Percentiles rank a stretch among this genome's conserved stretches.
phyloP scores from a whole-genome alignment of 2,797 vertebrate genomes.

The Phyllotis vaccarum region DNA sequence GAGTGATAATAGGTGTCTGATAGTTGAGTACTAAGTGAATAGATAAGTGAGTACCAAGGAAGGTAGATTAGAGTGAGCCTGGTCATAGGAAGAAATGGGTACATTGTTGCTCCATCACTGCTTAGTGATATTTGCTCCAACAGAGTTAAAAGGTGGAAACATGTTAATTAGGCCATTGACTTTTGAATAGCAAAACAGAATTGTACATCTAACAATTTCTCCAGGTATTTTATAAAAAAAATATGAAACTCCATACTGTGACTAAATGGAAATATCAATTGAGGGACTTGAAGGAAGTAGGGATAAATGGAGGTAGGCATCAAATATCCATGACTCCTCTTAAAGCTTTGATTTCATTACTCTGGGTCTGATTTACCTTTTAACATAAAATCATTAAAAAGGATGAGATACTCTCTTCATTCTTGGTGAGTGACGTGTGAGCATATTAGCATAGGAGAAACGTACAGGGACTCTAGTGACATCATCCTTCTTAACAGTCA shows the following conservation, averaged over 20 bases:
- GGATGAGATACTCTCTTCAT: conserved; percentile 94
- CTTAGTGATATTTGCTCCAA: neutral
- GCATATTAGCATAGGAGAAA: conserved; percentile 90
- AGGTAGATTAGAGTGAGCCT: neutral
- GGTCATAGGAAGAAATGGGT: neutral
- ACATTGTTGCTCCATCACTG: neutral
- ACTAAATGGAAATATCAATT: neutral
- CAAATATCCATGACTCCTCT: rapidly evolving
- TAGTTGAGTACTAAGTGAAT: rapidly evolving
- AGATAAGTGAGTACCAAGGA: neutral
- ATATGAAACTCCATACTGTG: neutral
- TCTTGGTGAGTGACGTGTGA: conserved; percentile 92
- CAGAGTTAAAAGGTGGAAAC: neutral
- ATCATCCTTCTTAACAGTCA: conserved; percentile 77
- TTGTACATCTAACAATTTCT: neutral
- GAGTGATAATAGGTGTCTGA: neutral
- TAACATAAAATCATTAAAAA: conserved; percentile 98
- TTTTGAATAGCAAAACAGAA: neutral
- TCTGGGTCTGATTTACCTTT: conserved; percentile 86
- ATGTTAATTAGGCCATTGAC: neutral
- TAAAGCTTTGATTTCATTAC: conserved; percentile 6
- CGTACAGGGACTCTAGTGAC: conserved; percentile 89
- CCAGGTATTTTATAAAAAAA: neutral
- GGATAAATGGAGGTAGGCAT: neutral
- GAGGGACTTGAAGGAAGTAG: neutral